Evolutionary conservation across 1,140 invertebrate species (phyloP).

Genomic region (Megalopta genalis): DNA sequence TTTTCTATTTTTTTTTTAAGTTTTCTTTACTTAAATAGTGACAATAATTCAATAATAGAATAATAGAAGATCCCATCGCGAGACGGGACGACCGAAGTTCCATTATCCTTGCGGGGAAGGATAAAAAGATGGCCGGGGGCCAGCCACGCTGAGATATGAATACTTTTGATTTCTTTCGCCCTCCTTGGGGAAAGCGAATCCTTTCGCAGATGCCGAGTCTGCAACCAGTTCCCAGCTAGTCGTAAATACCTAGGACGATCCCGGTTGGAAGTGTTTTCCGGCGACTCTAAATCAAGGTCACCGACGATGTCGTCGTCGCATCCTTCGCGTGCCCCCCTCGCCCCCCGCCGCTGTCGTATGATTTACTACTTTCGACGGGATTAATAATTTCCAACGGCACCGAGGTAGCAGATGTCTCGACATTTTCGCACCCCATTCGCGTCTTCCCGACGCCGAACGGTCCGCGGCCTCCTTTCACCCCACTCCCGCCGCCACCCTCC

Average conservation of each 20-base stretch:
- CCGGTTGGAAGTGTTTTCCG: constrained; percentile 56
- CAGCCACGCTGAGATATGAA: constrained; percentile 21
- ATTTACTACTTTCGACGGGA: constrained; percentile 75
- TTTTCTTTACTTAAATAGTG: too few relatives aligned
- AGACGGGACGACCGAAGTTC: neutral
- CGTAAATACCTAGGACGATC: constrained; percentile 51
- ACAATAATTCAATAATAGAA: too few relatives aligned
- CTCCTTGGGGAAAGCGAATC: constrained; percentile 3
- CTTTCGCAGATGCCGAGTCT: constrained; percentile 40
- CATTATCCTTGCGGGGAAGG: neutral
- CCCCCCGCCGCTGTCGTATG: constrained; percentile 55
- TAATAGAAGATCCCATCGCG: too few relatives aligned
- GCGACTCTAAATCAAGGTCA: constrained; percentile 72
- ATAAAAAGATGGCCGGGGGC: too few relatives aligned
- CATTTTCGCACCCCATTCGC: constrained; percentile 66
- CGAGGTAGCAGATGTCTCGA: constrained; percentile 72
- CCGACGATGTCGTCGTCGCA: constrained; percentile 43
- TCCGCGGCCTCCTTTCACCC: too few relatives aligned
- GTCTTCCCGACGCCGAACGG: constrained; percentile 19
- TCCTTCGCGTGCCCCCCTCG: constrained; percentile 13
- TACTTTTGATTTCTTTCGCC: constrained; percentile 42
- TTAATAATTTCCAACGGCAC: constrained; percentile 73
- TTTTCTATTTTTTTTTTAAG: too few relatives aligned
- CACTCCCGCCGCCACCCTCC: too few relatives aligned
- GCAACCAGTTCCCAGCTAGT: constrained; percentile 45